phyloP scores from a whole-genome alignment of 1,140 invertebrate species.

The Drusus annulatus region DNA sequence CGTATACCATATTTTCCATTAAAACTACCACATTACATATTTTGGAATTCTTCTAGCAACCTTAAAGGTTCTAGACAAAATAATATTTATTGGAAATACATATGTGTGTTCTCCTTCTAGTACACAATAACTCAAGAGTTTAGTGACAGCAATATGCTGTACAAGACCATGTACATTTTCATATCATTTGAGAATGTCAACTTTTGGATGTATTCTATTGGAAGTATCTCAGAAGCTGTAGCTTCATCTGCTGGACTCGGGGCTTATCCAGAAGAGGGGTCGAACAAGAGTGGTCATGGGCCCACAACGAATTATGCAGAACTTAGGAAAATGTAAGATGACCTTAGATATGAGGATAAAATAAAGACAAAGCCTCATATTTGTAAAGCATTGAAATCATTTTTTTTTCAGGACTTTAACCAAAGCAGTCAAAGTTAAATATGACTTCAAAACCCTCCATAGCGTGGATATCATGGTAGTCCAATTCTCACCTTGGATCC shows the following conservation, averaged over 20 bases:
- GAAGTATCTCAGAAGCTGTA: neutral
- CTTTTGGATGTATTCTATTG: neutral
- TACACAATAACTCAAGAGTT: slow-evolving; percentile 5
- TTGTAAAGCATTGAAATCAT: no score
- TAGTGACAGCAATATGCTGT: neutral
- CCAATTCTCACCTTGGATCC: no score
- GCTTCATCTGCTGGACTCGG: neutral
- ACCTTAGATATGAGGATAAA: neutral
- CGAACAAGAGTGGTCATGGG: neutral
- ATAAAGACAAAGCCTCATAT: no score
- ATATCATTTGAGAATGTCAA: neutral
- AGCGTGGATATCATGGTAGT: no score
- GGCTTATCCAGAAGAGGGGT: slow-evolving; percentile 9
- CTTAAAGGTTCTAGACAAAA: no score
- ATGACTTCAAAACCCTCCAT: no score
- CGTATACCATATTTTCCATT: no score
- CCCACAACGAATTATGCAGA: neutral
- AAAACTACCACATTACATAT: no score
- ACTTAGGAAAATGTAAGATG: neutral
- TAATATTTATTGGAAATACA: neutral
- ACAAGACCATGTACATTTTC: neutral
- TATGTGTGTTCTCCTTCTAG: neutral
- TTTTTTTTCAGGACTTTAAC: no score
- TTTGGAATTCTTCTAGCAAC: no score
- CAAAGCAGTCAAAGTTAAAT: no score